These are phyloP conservation scores for Premnoplex brunnescens DNA, from an alignment of 2,797 vertebrate species.

Conservation along the genomic window DNA sequence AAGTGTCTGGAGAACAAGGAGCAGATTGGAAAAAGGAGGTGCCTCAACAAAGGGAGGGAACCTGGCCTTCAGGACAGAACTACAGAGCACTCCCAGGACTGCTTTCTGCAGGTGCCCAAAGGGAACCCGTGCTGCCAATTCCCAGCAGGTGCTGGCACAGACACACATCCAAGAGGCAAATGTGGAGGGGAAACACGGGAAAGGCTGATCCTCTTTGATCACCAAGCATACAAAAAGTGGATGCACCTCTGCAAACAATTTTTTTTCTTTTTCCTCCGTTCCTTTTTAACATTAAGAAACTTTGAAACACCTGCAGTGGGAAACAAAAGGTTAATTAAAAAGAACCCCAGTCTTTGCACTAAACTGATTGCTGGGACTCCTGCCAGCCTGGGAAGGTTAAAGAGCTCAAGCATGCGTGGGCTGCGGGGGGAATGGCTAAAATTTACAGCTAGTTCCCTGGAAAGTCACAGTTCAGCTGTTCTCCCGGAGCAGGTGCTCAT, in stretches of 20 bases:
- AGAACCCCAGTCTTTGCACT: constrained; percentile 62
- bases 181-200: background rate
- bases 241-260: background rate
- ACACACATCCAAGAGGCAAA: background rate
- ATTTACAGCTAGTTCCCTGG: constrained; percentile 72
- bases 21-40: background rate
- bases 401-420: constrained; percentile 65
- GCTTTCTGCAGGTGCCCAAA: background rate
- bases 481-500: constrained; percentile 77
- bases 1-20: background rate
- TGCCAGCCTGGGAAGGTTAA: constrained; percentile 75
- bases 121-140: background rate
- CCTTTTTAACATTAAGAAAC: constrained; percentile 48
- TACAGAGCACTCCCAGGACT: background rate
- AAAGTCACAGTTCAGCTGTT: constrained; percentile 80
- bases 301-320: constrained; percentile 63
- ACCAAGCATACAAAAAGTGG: background rate
- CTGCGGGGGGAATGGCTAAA: constrained; percentile 59
- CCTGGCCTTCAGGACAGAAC: background rate
- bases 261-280: background rate
- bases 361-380: constrained; percentile 64
- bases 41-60: background rate
- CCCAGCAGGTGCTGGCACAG: background rate
- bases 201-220: constrained; percentile 19
- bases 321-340: constrained; percentile 75